Evolutionary conservation across 2,888 invertebrate genomes (phyloP), one percentile per base, ranked within the genome.

Genomic region (Synergus japonicus): DNA sequence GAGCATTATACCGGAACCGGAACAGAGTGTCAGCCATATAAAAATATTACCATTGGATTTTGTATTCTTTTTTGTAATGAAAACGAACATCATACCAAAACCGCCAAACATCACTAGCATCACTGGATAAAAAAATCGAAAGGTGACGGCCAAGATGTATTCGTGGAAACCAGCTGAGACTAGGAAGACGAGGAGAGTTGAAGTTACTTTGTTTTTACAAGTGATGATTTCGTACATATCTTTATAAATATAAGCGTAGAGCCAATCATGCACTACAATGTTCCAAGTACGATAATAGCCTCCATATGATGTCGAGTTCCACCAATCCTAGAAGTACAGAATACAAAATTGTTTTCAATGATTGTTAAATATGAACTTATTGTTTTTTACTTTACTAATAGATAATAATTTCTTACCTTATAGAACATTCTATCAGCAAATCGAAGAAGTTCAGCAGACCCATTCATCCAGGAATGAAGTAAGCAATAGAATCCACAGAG

Each of bases 251-350:
- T 98, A 98, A 5, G 95, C 95, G 87, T 97, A 97, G 0, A 99
- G 93, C 98, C 98, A 99, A 86, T 98, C 97, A 91, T 98, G 97
- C 0, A 99, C 98, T 0, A 98, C 96, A 18, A 97, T 94, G 92
- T 99, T 99, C 99, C 99, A 99, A 5, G 96, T 96, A n/a, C 98
- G 95, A 92, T 97, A 98, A 92, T 96, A 99, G 15, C 93, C 94
- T 0, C 95, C 95, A 92, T 96, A 98, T n/a, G 95, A 95, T 0
- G 95, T 95, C 2, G 96, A 95, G 78, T 97, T 98, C 99, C 98
- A 99, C 98, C 98, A 99, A 89, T 97, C 97, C 95, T 98, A 89
- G 9, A 79, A 73, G 78, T 64, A 79, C 58, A 64, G 37, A 37
- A 37, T 5, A 37, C 4, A 37, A 5, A 37, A 37, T 37, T 37